A percentile compares a stretch with the other conserved stretches of the same genome.
Conservation (phyloP, 2,113 vertebrate genomes). For the Chrysemys picta region DNA sequence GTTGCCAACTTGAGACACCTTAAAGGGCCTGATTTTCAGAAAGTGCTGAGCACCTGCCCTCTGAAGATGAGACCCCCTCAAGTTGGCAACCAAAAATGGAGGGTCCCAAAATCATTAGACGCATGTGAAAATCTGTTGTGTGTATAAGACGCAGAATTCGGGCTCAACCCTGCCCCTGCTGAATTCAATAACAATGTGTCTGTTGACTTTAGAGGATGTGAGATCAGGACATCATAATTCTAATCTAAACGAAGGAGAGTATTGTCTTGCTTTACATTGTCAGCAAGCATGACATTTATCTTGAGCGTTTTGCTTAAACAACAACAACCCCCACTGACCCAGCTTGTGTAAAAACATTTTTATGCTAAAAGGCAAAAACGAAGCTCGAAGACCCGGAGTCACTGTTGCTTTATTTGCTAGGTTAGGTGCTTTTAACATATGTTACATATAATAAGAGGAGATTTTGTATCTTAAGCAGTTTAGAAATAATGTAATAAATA, state of each 20-base stretch:
- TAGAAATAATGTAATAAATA: conserved; percentile 31
- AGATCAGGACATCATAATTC: background rate
- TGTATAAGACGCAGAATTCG: background rate
- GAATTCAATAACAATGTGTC: background rate
- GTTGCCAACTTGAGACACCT: background rate
- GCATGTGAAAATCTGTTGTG: fast-evolving
- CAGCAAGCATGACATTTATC: conserved; percentile 4
- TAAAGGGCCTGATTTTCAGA: background rate
- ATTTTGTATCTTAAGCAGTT: conserved; percentile 48
- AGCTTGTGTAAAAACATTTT: background rate
- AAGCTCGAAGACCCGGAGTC: background rate
- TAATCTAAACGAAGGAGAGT: conserved; percentile 12
- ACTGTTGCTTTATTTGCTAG: background rate
- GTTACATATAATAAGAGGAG: conserved; percentile 10
- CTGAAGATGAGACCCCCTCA: background rate
- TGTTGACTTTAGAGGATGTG: background rate
- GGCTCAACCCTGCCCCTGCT: background rate
- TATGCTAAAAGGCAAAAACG: background rate
- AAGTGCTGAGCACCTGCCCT: background rate
- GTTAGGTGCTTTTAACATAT: background rate
- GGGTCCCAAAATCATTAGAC: background rate
- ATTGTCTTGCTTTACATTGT: conserved; percentile 8
- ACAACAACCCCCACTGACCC: background rate
- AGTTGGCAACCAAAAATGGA: background rate
- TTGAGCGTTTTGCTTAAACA: background rate